phyloP scores from a whole-genome alignment of 2,888 invertebrate species.

The Isotomurus palustris region DNA sequence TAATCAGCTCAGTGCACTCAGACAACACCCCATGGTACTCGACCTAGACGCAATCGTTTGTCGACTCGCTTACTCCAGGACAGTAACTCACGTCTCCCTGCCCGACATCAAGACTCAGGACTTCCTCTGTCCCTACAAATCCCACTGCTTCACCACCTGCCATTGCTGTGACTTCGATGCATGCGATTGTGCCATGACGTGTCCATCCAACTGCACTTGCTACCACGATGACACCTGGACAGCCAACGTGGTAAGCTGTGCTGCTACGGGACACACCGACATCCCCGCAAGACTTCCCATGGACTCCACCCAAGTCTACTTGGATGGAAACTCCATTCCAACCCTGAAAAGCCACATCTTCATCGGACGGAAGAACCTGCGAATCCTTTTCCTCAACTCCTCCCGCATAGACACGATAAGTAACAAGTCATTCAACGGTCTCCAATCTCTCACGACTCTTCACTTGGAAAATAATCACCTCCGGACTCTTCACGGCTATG shows the following conservation, averaged over 20 bases:
- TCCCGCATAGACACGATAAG: constrained; percentile 70
- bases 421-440: constrained; percentile 77
- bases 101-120: constrained; percentile 67
- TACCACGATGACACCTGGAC: constrained; percentile 82
- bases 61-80: constrained; percentile 62
- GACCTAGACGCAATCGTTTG: constrained; percentile 75
- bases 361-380: constrained; percentile 76
- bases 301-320: constrained; percentile 82
- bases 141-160: constrained; percentile 75
- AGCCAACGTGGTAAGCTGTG: constrained; percentile 79
- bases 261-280: constrained; percentile 63
- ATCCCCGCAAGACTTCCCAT: constrained; percentile 78
- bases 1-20: constrained; percentile 64
- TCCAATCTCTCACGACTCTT: constrained; percentile 65
- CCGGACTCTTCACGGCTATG: constrained; percentile 66
- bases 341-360: constrained; percentile 78
- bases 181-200: constrained; percentile 87
- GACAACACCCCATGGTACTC: constrained; percentile 72
- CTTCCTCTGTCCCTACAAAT: constrained; percentile 74
- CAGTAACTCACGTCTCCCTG: constrained; percentile 52
- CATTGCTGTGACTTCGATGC: constrained; percentile 87
- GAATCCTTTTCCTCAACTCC: constrained; percentile 71
- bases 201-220: constrained; percentile 78
- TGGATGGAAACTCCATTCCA: constrained; percentile 75
- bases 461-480: constrained; percentile 73